Percentiles rank a stretch among this genome's conserved stretches.
phyloP scores from a whole-genome alignment of 2,888 invertebrate species.

The Metellina segmentata region DNA sequence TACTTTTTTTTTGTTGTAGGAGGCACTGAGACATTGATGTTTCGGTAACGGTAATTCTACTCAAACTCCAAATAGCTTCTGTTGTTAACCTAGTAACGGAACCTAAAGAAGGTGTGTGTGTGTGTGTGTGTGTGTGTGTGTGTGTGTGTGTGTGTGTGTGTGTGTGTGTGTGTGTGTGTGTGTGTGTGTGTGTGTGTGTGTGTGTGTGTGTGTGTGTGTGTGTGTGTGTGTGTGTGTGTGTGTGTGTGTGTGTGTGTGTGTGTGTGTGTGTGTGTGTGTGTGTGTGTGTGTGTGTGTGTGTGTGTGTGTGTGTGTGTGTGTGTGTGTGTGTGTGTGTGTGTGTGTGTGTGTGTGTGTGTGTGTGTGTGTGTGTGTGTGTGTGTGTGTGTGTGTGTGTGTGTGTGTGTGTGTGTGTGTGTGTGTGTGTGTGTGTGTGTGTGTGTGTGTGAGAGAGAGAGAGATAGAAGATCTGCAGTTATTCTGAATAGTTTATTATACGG shows the following conservation, averaged over 20 bases:
- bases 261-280: conserved; percentile 1
- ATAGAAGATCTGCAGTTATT: too few species aligned
- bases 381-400: conserved; percentile 1
- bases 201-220: conserved; percentile 1
- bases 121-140: conserved; percentile 1
- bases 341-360: conserved; percentile 1
- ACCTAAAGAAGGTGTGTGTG: too few species aligned
- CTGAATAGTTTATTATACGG: too few species aligned
- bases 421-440: conserved; percentile 1
- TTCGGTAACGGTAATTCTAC: too few species aligned
- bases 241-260: conserved; percentile 1
- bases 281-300: conserved; percentile 1
- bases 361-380: conserved; percentile 1
- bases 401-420: conserved; percentile 1
- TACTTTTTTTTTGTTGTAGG: too few species aligned
- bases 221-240: conserved; percentile 1
- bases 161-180: conserved; percentile 1
- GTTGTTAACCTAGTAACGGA: too few species aligned
- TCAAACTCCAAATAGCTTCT: too few species aligned
- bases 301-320: conserved; percentile 1
- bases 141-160: conserved; percentile 1
- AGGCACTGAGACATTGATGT: too few species aligned
- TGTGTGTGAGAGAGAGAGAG: neutral
- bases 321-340: conserved; percentile 1
- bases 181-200: conserved; percentile 1